Percentiles rank a stretch among this genome's conserved stretches.
Evolutionary conservation across 2,888 invertebrate species (phyloP).

Genomic region (Nephrocerus scutellatus): DNA sequence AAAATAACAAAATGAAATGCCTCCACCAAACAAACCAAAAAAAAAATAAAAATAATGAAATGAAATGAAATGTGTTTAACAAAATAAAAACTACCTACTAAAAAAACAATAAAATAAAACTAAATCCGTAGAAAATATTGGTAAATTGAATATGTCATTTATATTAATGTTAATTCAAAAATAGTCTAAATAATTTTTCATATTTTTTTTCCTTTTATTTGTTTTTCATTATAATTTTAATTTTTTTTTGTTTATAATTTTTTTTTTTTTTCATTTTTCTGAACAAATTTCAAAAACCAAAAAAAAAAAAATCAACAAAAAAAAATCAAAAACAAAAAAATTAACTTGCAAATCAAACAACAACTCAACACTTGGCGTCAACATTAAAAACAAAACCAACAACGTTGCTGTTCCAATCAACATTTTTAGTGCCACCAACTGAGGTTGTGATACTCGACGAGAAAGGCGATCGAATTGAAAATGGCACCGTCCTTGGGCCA

Average conservation of each 20-base stretch:
- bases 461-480: conserved; percentile 56
- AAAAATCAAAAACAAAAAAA: conserved; percentile 16
- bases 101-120: conserved; percentile 24
- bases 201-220: conserved; percentile 3
- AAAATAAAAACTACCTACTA: conserved; percentile 15
- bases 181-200: conserved; percentile 2
- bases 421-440: conserved; percentile 69
- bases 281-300: conserved; percentile 12
- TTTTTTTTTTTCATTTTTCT: conserved; percentile 21
- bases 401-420: background rate
- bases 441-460: conserved; percentile 64
- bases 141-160: conserved; percentile 31
- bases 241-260: conserved; percentile 18
- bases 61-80: conserved; percentile 25
- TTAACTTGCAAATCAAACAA: conserved; percentile 8
- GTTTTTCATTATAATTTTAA: conserved; percentile 3
- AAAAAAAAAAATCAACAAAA: conserved; percentile 9
- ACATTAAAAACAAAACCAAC: conserved; percentile 11
- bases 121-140: conserved; percentile 41
- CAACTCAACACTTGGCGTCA: conserved; percentile 8
- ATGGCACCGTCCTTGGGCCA: conserved; percentile 48
- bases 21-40: conserved; percentile 11
- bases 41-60: too few relatives aligned
- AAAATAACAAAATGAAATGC: conserved; percentile 4
- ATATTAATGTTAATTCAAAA: conserved; percentile 6